Percentiles rank a stretch among this genome's conserved stretches.
These are phyloP conservation scores for Neotoxoptera formosana DNA, from an alignment of 1,140 invertebrate genomes.

Conservation along the genomic window DNA sequence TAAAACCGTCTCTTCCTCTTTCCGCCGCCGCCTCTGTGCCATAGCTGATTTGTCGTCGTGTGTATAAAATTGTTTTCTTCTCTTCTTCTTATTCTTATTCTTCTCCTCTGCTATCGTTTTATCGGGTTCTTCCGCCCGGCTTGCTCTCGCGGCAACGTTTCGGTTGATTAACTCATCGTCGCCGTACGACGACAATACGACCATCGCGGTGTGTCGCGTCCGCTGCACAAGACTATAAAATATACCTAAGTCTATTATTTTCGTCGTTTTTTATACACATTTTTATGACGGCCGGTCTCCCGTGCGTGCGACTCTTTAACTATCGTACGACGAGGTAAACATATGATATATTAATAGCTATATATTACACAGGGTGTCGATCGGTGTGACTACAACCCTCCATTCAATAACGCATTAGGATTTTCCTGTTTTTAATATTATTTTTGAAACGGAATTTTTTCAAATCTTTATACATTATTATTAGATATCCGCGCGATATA, in stretches of 20 bases:
- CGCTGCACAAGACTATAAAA: neutral
- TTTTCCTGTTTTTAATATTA: neutral
- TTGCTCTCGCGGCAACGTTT: neutral
- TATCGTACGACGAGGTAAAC: neutral
- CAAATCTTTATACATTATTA: too few relatives aligned
- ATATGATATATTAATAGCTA: too few relatives aligned
- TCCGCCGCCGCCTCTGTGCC: neutral
- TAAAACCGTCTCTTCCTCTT: slow-evolving; percentile 1
- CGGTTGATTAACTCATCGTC: slow-evolving; percentile 51
- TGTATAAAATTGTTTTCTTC: neutral
- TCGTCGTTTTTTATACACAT: neutral
- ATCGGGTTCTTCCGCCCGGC: slow-evolving; percentile 50
- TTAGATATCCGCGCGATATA: too few relatives aligned
- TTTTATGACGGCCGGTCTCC: neutral
- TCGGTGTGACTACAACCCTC: neutral
- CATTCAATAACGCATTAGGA: neutral
- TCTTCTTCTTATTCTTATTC: neutral
- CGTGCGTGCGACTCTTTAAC: neutral
- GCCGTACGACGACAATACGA: neutral
- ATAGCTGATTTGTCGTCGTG: neutral
- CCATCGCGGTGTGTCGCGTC: too few relatives aligned
- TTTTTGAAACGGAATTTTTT: too few relatives aligned
- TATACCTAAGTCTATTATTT: slow-evolving; percentile 11
- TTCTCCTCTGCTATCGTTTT: neutral
- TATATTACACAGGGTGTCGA: neutral